phyloP scores from a whole-genome alignment of 2,797 vertebrate genomes.

The Eulemur coronatus region DNA sequence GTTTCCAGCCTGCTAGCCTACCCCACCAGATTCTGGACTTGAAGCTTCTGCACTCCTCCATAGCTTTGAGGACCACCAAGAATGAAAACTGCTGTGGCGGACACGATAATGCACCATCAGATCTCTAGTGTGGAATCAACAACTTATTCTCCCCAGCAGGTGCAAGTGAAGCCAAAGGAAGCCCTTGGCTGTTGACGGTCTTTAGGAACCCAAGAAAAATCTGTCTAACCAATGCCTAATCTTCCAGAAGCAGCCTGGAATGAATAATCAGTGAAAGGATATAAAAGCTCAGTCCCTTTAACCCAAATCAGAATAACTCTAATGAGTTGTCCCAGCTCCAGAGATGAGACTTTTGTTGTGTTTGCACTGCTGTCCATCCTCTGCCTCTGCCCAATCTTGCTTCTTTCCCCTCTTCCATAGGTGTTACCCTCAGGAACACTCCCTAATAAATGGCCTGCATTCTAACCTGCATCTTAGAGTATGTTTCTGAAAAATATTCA shows the following conservation, averaged over 20 bases:
- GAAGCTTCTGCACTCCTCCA: background rate
- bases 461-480: background rate
- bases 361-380: background rate
- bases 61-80: background rate
- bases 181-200: background rate
- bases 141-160: background rate
- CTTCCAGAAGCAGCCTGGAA: background rate
- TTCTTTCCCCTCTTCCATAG: background rate
- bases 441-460: background rate
- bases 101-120: background rate
- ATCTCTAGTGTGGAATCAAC: background rate
- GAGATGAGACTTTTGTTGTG: background rate
- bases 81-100: background rate
- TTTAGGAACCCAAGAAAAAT: background rate
- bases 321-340: background rate
- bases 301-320: background rate
- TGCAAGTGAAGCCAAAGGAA: background rate
- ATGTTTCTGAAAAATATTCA: background rate
- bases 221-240: background rate
- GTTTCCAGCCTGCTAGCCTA: background rate
- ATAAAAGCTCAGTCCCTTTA: background rate
- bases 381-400: background rate
- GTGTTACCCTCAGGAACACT: background rate
- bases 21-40: background rate
- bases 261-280: background rate